Evolutionary conservation across 2,113 vertebrate species (phyloP), one percentile per base, ranked within the genome.

Genomic region (Romanogobio albipinnatus): DNA sequence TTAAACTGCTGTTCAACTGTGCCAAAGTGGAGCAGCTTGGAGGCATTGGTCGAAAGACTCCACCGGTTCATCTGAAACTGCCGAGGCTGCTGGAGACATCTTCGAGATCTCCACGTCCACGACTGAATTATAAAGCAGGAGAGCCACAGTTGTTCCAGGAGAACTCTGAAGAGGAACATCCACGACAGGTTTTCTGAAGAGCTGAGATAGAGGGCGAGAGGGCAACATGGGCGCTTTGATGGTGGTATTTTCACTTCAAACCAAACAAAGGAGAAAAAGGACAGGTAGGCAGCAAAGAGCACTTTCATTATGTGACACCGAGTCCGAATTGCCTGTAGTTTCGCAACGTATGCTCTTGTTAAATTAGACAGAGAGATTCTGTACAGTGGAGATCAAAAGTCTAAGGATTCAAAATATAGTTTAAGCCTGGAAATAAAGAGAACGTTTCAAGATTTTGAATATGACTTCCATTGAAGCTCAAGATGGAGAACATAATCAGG

Each of bases 191-290:
- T 56, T 56, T 56, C 53, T 56, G 53, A 56, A 22, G 53, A 82
- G 19, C 26, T 45, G 24, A 66, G 4, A 71, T 14, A 82, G 26
- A 59, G 14, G 77, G 84, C 82, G 85, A 85, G n/a, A 6, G 86
- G 84, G 79, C 91, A 92, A 87, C 84, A 92, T 79, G 9, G 89
- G 85, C 9, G 89, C 93, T 86, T 80, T 85, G 3, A 91, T 92
- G 89, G 88, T 94, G 86, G 94, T 90, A 90, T 91, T 96, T 92
- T 95, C 92, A 68, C 66, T 93, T 10, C 92, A 94, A 88, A 83
- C 92, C 11, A 93, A 95, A 87, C 88, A 92, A 84, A 87, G 84
- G 75, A 91, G 88, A 84, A 89, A 91, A 82, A 84, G 77, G 19
- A 85, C 85, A 94, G 94, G 94, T 95, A 94, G 88, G 90, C 73